Base-by-base conservation (phyloP, 1,140 invertebrate genomes). In the Antheraea mylitta region DNA sequence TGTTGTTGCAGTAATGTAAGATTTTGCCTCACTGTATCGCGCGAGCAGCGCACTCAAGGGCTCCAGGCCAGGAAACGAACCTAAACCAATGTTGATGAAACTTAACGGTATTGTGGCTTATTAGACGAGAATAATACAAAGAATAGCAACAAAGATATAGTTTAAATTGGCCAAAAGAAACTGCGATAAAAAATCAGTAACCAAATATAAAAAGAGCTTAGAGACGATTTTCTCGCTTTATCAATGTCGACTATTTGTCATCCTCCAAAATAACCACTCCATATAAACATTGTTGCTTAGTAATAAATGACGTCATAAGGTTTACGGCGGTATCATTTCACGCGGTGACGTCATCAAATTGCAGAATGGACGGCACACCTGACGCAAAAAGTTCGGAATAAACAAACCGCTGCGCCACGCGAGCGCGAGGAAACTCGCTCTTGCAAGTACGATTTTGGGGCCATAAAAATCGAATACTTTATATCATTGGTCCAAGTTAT, bases 321-420 rank as follows among this genome's bases (percentile, higher is more conserved):
- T 53, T 16, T 13, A 13, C 45, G 45, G 45, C 11, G 45, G 16
- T 53, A 53, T 48, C 70, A 60, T 70, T 66, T 68, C 65, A 59
- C 22, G 16, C 58, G 60, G 69, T 75, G 73, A 79, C 77, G 78
- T 79, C 77, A 82, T 79, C 74, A 82, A 78, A 79, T 74, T 80
- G 73, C 74, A 74, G 68, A 85, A 77, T 75, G 68, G 69, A 68
- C 73, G 66, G 70, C 75, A 71, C 75, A 81, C 78, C 80, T 82
- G 75, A 59, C 61, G 77, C 70, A 77, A 85, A 85, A 83, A 78
- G 76, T 80, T 82, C 74, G 75, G 73, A 79, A 81, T 80, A 83
- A 82, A 82, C 81, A 83, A 79, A 74, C 76, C 73, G 63, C 73
- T 13, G 11, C 45, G 45, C 45, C 45, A 2, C 13, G 45, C 45